Evolutionary conservation across 2,113 vertebrate species (phyloP).

Genomic region (Gymnorhina tibicen): DNA sequence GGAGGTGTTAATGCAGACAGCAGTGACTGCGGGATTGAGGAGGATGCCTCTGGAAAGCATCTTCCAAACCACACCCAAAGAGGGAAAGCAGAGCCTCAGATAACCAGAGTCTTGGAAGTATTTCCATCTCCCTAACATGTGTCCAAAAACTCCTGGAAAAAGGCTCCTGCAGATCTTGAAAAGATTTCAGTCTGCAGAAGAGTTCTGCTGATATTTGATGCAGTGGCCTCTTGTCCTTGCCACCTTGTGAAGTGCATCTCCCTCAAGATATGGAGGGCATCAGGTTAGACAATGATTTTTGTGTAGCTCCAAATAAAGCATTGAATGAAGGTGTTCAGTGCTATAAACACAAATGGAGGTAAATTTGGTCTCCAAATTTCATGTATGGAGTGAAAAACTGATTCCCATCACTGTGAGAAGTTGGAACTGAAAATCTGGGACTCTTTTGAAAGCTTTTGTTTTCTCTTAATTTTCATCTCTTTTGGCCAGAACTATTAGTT

Average conservation of each 20-base stretch:
- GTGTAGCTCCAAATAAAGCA: background rate
- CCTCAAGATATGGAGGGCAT: background rate
- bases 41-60: conserved; percentile 14
- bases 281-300: background rate
- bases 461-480: background rate
- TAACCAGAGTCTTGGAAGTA: background rate
- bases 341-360: background rate
- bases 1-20: background rate
- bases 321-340: too few relatives aligned
- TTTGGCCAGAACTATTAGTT: background rate
- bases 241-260: background rate
- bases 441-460: conserved; percentile 6
- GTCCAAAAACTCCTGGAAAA: background rate
- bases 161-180: background rate
- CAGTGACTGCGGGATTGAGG: background rate
- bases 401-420: background rate
- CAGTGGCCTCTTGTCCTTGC: background rate
- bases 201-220: background rate
- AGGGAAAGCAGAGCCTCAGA: background rate
- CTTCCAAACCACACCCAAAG: background rate
- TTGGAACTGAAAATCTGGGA: background rate
- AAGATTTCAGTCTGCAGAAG: background rate
- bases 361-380: background rate
- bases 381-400: background rate
- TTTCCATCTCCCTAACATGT: background rate